phyloP scores from a whole-genome alignment of 2,797 vertebrate genomes.

The Hozukius guyotensis region DNA sequence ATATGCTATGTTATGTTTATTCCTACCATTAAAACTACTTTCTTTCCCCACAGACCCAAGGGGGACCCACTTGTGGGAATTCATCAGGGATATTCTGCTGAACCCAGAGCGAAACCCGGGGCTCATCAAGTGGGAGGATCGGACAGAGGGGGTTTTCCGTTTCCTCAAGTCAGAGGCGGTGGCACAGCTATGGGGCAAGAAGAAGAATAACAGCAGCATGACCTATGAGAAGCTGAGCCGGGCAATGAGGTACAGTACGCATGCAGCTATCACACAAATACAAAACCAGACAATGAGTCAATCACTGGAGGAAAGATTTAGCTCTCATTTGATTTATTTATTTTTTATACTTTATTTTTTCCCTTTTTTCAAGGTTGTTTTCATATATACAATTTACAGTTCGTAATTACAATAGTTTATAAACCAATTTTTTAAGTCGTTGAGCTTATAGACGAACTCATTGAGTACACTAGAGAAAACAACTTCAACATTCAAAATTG shows the following conservation, averaged over 20 bases:
- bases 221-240: constrained; percentile 98
- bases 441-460: too few relatives aligned
- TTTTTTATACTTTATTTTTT: too few relatives aligned
- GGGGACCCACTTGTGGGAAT: constrained; percentile 98
- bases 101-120: constrained; percentile 95
- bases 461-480: too few relatives aligned
- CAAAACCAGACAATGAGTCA: background rate
- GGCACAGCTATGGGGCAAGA: constrained; percentile 98
- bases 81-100: constrained; percentile 96
- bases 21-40: background rate
- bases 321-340: too few relatives aligned
- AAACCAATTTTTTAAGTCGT: too few relatives aligned
- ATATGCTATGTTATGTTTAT: background rate
- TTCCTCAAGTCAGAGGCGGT: constrained; percentile 98
- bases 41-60: constrained; percentile 84
- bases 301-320: background rate
- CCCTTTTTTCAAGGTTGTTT: too few relatives aligned
- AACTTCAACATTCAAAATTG: too few relatives aligned
- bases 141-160: constrained; percentile 93
- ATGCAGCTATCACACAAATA: background rate
- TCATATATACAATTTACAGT: too few relatives aligned
- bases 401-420: rapidly evolving
- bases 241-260: constrained; percentile 91
- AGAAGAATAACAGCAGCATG: constrained; percentile 99
- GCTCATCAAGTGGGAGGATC: constrained; percentile 98